Base-by-base conservation (phyloP, 2,797 vertebrate genomes). In the Oryzias sinensis region DNA sequence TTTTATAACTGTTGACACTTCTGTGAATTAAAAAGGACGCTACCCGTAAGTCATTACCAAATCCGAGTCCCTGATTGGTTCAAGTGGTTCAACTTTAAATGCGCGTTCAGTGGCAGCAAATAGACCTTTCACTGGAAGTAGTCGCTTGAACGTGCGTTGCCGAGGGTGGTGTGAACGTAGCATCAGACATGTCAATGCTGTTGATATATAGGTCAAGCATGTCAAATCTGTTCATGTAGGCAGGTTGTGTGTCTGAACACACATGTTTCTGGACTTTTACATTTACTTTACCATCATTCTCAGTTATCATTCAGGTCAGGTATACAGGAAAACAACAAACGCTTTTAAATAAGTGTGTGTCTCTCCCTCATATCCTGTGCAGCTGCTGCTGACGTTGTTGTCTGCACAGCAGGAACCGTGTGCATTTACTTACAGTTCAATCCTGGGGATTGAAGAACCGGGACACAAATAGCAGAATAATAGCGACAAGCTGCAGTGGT, bases 321-420 rank as follows among this genome's bases (percentile, higher is more conserved):
- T 46, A 53, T 56, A 46, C 57, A 42, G 16, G 2, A 14, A 57
- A 64, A 42, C 44, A 42, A 45, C 29, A 9, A 33, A 33, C 9
- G 9, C 67, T 65, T 59, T 43, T 59, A 62, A 55, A 43, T 73
- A 74, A 40, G 41, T 5, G 22, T 57, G 63, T 55, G 68, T 68
- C 42, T 72, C 49, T 40, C 41, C 49, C 60, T 81, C 76, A 82
- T 73, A 84, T 89, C 83, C 81, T 77, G 79, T 24, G 59, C 85
- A 89, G 85, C 84, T 90, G 84, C 65, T 64, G 25, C 66, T 66
- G 45, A 53, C 59, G 57, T 59, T 55, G 41, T 66, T 52, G 57
- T 53, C 48, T 27, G 43, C 49, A 62, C 65, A 84, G 84, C 72
- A 49, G 65, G 78, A 79, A 70, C 76, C 77, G 84, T 82, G 80